phyloP scores from a whole-genome alignment of 2,113 vertebrate genomes.

The Mesitornis unicolor region DNA sequence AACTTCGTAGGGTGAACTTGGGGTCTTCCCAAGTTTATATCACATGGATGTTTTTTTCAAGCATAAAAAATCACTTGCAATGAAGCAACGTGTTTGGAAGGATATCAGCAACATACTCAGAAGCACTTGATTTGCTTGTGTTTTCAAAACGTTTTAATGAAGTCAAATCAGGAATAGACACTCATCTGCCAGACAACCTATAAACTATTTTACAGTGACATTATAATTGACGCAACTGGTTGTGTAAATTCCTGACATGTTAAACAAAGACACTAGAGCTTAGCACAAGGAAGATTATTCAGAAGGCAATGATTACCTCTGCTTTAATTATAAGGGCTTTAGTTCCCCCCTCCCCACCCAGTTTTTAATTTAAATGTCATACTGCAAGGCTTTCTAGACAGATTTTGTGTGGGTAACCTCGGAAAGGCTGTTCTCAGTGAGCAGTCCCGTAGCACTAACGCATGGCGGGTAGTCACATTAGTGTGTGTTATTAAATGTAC shows the following conservation, averaged over 20 bases:
- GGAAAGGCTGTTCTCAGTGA: background rate
- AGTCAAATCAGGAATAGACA: constrained; percentile 36
- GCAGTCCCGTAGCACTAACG: background rate
- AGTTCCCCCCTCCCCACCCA: background rate
- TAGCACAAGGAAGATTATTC: constrained; percentile 4
- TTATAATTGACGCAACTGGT: constrained; percentile 17
- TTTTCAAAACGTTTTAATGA: constrained; percentile 29
- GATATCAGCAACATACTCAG: background rate
- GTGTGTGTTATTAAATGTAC: background rate
- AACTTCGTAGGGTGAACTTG: background rate
- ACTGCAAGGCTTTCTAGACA: background rate
- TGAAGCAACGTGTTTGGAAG: background rate
- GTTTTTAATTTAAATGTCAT: constrained; percentile 28
- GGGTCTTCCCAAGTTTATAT: background rate
- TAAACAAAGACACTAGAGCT: constrained; percentile 15
- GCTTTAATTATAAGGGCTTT: background rate
- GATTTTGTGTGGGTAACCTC: constrained; percentile 21
- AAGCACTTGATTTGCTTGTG: constrained; percentile 13
- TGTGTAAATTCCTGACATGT: constrained; percentile 23
- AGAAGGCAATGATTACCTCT: constrained; percentile 11
- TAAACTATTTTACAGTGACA: constrained; percentile 42
- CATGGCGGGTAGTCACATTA: background rate
- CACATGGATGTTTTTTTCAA: background rate
- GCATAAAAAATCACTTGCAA: background rate
- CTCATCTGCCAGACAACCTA: constrained; percentile 18